Percentiles rank a stretch among this genome's conserved stretches.
These are phyloP conservation scores for Anticlea derivata DNA, from an alignment of 2,888 invertebrate species.

Conservation along the genomic window DNA sequence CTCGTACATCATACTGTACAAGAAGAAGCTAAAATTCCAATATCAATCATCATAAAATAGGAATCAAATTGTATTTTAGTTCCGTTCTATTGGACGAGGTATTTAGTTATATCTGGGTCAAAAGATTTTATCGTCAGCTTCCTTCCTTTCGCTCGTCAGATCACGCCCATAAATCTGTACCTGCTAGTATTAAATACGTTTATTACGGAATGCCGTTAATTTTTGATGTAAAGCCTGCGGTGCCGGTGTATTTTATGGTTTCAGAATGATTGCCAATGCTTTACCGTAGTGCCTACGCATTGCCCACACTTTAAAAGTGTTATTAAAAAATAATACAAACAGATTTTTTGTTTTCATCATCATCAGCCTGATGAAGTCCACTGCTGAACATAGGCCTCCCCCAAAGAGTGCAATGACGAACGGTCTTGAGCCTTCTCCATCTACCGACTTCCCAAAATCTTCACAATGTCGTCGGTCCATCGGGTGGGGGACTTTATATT, in stretches of 20 bases:
- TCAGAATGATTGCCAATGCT: neutral
- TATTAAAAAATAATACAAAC: too few relatives aligned
- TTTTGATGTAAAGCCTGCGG: conserved; percentile 22
- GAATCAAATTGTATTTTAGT: conserved; percentile 18
- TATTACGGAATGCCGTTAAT: conserved; percentile 24
- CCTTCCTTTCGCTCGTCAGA: conserved; percentile 27
- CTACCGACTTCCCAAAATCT: too few relatives aligned
- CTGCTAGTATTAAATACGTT: conserved; percentile 28
- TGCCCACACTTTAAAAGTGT: too few relatives aligned
- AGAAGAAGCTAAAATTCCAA: conserved; percentile 1
- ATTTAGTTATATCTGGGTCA: conserved; percentile 29
- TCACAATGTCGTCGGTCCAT: too few relatives aligned
- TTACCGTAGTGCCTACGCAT: too few relatives aligned
- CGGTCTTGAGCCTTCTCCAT: too few relatives aligned
- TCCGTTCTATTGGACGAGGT: conserved; percentile 15
- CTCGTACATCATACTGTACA: neutral
- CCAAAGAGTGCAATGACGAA: too few relatives aligned
- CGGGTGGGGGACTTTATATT: too few relatives aligned
- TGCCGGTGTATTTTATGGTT: conserved; percentile 17
- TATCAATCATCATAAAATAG: conserved; percentile 13
- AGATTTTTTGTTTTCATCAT: too few relatives aligned
- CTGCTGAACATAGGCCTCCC: too few relatives aligned
- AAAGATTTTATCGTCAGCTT: conserved; percentile 32
- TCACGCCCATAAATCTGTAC: conserved; percentile 28
- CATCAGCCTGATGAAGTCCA: too few relatives aligned